These are phyloP conservation scores for Thymallus thymallus DNA, from an alignment of 2,113 vertebrate species.

Conservation along the genomic window DNA sequence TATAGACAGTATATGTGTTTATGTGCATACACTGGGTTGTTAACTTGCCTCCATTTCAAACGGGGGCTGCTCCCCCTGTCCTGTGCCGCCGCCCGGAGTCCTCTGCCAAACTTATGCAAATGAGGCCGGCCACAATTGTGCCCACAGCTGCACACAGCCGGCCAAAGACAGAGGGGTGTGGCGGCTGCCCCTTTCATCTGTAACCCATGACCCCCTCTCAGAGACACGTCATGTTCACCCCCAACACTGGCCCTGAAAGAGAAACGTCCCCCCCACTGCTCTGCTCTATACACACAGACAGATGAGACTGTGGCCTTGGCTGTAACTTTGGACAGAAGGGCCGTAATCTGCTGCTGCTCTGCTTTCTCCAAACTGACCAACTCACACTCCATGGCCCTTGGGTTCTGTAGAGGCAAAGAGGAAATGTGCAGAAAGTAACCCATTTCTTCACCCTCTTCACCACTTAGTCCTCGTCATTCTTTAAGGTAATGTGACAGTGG, in stretches of 20 bases:
- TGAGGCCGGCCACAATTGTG: slow-evolving; percentile 63
- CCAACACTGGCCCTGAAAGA: slow-evolving; percentile 38
- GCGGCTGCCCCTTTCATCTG: slow-evolving; percentile 70
- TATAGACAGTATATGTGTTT: slow-evolving; percentile 62
- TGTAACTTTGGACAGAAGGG: slow-evolving; percentile 42
- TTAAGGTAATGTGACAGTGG: slow-evolving; percentile 63
- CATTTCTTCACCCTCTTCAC: slow-evolving; percentile 44
- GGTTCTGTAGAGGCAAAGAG: slow-evolving; percentile 57
- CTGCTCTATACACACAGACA: slow-evolving; percentile 33
- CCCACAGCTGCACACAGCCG: slow-evolving; percentile 69
- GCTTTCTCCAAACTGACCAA: background rate
- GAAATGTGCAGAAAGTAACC: slow-evolving; percentile 64
- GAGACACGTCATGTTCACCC: slow-evolving; percentile 68
- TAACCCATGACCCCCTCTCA: slow-evolving; percentile 73
- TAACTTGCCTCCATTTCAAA: slow-evolving; percentile 68
- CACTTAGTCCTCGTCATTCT: slow-evolving; percentile 55
- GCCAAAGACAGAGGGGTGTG: slow-evolving; percentile 58
- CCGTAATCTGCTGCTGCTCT: slow-evolving; percentile 45
- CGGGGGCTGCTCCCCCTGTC: slow-evolving; percentile 58
- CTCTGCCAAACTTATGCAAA: slow-evolving; percentile 72
- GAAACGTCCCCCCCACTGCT: slow-evolving; percentile 11
- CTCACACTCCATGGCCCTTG: slow-evolving; percentile 39
- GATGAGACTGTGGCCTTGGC: slow-evolving; percentile 54
- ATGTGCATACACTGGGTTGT: slow-evolving; percentile 63
- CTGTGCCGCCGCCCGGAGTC: slow-evolving; percentile 53